Base-by-base conservation (phyloP, 2,797 vertebrate species). In the Tympanoctomys barrerae region DNA sequence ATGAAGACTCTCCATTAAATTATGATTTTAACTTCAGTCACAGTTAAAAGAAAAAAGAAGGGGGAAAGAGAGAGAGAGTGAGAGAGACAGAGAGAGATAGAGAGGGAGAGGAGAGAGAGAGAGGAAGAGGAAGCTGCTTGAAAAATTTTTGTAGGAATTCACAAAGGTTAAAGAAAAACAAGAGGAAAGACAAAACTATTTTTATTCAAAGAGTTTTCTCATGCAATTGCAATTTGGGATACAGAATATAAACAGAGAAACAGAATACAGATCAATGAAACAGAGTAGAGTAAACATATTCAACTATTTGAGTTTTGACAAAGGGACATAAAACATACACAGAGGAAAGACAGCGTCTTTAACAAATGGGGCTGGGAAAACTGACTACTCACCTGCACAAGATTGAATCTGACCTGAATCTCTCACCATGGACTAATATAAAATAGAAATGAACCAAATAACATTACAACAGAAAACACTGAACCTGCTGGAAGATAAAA, bases 11-110 rank as follows among this genome's bases (percentile, higher is more conserved):
- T 68, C 2, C 0, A 10, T 2, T 31, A 26, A 87, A 91, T 78
- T 82, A 87, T 87, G 1, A 61, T 95, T 92, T 95, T 92, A 77
- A 39, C 36, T 77, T 88, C 31, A 31, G 42, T 78, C 70, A 83
- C 42, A 22, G 2, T 86, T 92, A 71, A 93, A 79, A 6, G 52
- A 39, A 70, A 10, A 28, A 73, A 71, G 75, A 12, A 14, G 2
- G 36, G 26, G 26, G 71, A 3, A 59, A 36, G 78, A 89, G 33
- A 33, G 62, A 94, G 92, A 19, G 14, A 3, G 57, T 18, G 3
- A 5, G 4, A 31, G 14, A 79, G 11, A 31, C 11, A 36, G 36
- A 82, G 22, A 68, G 31, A 83, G 31, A 93, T 28, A 61, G 52
- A 64, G 24, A 79, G 82, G 80, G 57, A 28, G 3, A 10, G 5